phyloP scores from a whole-genome alignment of 2,888 invertebrate species.

The Drosophila nr. medialis region DNA sequence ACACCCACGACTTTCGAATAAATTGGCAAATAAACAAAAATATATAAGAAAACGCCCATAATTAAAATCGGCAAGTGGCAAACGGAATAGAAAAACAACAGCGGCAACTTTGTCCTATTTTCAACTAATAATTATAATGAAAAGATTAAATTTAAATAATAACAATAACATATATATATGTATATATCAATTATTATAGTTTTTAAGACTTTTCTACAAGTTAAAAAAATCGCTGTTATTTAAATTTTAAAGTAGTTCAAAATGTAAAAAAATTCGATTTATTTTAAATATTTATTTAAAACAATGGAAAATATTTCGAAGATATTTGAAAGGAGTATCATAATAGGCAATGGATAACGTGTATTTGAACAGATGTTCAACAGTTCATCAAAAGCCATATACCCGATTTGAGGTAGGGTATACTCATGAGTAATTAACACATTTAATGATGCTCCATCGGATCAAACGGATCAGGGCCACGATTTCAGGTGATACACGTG shows the following conservation, averaged over 20 bases:
- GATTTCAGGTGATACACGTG: slow-evolving; percentile 42
- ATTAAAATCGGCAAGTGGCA: background rate
- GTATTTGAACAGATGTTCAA: background rate
- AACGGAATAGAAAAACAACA: background rate
- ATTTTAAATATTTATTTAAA: background rate
- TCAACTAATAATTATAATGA: background rate
- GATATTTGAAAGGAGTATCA: background rate
- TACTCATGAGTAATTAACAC: slow-evolving; percentile 40
- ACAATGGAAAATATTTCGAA: background rate
- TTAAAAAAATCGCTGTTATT: background rate
- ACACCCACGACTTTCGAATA: slow-evolving; percentile 72
- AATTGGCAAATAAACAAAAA: slow-evolving; percentile 50
- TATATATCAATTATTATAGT: background rate
- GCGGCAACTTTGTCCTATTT: background rate
- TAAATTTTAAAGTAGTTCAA: background rate
- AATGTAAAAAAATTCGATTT: too few species aligned
- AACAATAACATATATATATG: background rate
- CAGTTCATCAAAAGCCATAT: background rate
- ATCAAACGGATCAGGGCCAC: slow-evolving; percentile 52
- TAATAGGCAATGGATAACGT: background rate
- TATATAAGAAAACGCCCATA: slow-evolving; percentile 6
- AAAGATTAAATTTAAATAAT: slow-evolving; percentile 18
- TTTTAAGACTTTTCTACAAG: background rate
- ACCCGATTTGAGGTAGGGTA: background rate
- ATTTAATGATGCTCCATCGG: slow-evolving; percentile 19